These are phyloP conservation scores for Lerema accius DNA, from an alignment of 1,140 invertebrate genomes.

Conservation along the genomic window DNA sequence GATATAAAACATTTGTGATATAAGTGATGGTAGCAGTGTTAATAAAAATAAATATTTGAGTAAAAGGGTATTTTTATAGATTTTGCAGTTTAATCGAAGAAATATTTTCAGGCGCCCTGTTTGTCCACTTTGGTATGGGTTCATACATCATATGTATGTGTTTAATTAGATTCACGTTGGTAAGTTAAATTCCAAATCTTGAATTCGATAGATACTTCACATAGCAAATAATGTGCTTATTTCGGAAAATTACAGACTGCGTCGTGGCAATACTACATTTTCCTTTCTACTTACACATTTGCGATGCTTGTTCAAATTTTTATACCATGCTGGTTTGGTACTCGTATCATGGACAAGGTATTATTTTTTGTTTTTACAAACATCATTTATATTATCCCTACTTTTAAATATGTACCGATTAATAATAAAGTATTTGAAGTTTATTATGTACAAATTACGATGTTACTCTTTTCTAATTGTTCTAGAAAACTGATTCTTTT, in stretches of 20 bases:
- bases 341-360: conserved; percentile 61
- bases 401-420: no score
- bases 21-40: no score
- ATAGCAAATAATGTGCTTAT: no score
- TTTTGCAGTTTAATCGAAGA: conserved; percentile 58
- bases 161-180: conserved; percentile 66
- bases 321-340: conserved; percentile 66
- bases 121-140: conserved; percentile 60
- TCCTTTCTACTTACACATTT: conserved; percentile 56
- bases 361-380: background rate
- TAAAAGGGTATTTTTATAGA: conserved; percentile 42
- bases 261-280: conserved; percentile 53
- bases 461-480: no score
- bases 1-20: no score
- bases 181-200: conserved; percentile 40
- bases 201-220: no score
- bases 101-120: conserved; percentile 56
- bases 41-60: no score
- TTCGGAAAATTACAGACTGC: conserved; percentile 49
- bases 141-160: conserved; percentile 64
- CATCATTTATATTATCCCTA: no score
- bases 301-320: conserved; percentile 62
- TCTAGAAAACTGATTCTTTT: no score
- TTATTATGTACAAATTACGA: no score
- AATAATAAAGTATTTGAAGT: no score